Conservation (phyloP, 2,888 invertebrate species). For the Podabrus alpinus region DNA sequence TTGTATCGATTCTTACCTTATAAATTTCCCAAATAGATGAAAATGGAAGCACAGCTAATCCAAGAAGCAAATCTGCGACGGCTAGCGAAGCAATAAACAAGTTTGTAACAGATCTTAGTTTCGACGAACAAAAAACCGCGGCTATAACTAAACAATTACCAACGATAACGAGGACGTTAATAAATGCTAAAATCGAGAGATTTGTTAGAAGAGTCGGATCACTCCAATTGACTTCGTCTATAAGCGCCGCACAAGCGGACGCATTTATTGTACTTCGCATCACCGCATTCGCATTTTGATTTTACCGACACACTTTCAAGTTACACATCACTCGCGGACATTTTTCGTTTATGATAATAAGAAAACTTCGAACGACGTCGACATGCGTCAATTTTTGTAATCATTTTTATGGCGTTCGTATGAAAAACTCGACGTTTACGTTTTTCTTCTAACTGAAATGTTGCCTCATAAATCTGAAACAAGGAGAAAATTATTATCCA, state of each 20-base stretch:
- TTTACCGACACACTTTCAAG: constrained; percentile 19
- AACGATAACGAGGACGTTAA: constrained; percentile 86
- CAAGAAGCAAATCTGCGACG: constrained; percentile 94
- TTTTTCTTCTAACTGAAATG: background rate
- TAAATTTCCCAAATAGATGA: constrained; percentile 93
- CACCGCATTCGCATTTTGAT: constrained; percentile 43
- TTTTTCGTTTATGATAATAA: constrained; percentile 13
- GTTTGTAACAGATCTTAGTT: constrained; percentile 93
- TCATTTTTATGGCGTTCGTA: constrained; percentile 10
- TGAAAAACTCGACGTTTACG: background rate
- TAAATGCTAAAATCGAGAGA: constrained; percentile 77
- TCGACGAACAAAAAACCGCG: constrained; percentile 88
- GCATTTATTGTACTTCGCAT: constrained; percentile 80
- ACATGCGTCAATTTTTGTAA: constrained; percentile 16
- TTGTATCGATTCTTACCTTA: constrained; percentile 63
- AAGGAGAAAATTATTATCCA: background rate
- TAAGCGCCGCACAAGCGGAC: constrained; percentile 79
- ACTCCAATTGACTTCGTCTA: constrained; percentile 81
- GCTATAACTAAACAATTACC: constrained; percentile 92
- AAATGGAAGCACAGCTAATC: constrained; percentile 92
- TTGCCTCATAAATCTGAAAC: background rate
- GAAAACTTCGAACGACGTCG: constrained; percentile 7
- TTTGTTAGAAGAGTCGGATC: constrained; percentile 77
- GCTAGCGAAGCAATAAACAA: constrained; percentile 96
- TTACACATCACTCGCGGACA: constrained; percentile 16